Evolutionary conservation across 2,113 vertebrate species (phyloP).

Genomic region (Oxyura jamaicensis): DNA sequence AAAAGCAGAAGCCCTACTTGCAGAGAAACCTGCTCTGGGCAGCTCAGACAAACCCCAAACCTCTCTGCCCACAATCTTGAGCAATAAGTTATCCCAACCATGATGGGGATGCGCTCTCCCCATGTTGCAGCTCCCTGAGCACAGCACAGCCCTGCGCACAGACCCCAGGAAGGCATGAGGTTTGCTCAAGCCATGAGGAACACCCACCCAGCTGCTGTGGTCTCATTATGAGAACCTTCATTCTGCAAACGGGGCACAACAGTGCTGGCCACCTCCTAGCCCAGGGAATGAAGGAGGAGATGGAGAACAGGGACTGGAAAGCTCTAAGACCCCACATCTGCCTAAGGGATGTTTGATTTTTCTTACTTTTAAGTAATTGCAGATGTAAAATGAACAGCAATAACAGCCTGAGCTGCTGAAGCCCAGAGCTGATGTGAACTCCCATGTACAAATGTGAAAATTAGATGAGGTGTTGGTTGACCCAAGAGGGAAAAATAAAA

Average conservation of each 20-base stretch:
- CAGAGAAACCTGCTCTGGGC: neutral
- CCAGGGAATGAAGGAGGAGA: neutral
- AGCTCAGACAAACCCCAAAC: neutral
- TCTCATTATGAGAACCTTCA: neutral
- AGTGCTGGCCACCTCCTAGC: neutral
- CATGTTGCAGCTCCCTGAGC: fast-evolving
- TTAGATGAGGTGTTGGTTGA: neutral
- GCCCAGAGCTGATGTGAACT: neutral
- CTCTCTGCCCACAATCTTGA: constrained; percentile 24
- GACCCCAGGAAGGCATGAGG: neutral
- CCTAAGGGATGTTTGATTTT: neutral
- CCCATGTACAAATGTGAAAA: fast-evolving
- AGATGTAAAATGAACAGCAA: fast-evolving
- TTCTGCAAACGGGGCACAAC: neutral
- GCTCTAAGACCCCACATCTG: neutral
- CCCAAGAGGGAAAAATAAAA: fast-evolving
- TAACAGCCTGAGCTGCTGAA: fast-evolving
- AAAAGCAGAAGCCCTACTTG: constrained; percentile 60
- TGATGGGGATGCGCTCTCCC: neutral
- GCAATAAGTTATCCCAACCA: neutral
- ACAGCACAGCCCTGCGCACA: fast-evolving
- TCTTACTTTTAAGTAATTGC: neutral
- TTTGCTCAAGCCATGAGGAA: neutral
- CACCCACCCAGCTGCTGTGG: neutral
- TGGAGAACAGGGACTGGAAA: fast-evolving